These are phyloP conservation scores for Nezara viridula DNA, from an alignment of 2,888 invertebrate species.

Conservation along the genomic window DNA sequence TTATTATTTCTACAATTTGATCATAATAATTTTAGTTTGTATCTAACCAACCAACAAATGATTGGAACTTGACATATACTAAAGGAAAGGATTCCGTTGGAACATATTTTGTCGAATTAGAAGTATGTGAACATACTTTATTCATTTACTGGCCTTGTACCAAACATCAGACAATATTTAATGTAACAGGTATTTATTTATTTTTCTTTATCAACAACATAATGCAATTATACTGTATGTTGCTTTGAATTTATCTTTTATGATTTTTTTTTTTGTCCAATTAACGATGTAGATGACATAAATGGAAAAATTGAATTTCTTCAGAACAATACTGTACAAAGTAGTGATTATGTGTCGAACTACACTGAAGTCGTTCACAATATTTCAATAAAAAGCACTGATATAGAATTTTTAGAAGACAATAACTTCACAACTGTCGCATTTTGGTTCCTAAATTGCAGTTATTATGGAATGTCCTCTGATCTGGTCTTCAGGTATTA, in stretches of 20 bases:
- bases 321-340: slow-evolving; percentile 75
- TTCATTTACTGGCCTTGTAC: slow-evolving; percentile 50
- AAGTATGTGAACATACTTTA: slow-evolving; percentile 22
- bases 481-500: slow-evolving; percentile 76
- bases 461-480: slow-evolving; percentile 76
- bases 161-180: not conserved
- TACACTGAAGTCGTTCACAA: slow-evolving; percentile 73
- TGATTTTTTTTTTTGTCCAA: not conserved
- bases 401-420: slow-evolving; percentile 74
- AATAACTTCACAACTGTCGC: slow-evolving; percentile 75
- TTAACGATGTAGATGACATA: slow-evolving; percentile 72
- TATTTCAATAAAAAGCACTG: slow-evolving; percentile 75
- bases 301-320: slow-evolving; percentile 78
- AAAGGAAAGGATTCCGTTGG: slow-evolving; percentile 23
- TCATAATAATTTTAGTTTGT: not conserved
- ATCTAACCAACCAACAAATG: not conserved
- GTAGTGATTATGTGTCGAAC: slow-evolving; percentile 77
- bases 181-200: slow-evolving; percentile 47
- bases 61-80: slow-evolving; percentile 51
- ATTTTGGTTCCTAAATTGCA: slow-evolving; percentile 87
- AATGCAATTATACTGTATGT: not conserved
- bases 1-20: not conserved
- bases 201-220: not conserved
- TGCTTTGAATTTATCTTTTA: not conserved
- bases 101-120: slow-evolving; percentile 46